These are phyloP conservation scores for Microtus richardsoni DNA, from an alignment of 2,113 vertebrate genomes.

Conservation along the genomic window DNA sequence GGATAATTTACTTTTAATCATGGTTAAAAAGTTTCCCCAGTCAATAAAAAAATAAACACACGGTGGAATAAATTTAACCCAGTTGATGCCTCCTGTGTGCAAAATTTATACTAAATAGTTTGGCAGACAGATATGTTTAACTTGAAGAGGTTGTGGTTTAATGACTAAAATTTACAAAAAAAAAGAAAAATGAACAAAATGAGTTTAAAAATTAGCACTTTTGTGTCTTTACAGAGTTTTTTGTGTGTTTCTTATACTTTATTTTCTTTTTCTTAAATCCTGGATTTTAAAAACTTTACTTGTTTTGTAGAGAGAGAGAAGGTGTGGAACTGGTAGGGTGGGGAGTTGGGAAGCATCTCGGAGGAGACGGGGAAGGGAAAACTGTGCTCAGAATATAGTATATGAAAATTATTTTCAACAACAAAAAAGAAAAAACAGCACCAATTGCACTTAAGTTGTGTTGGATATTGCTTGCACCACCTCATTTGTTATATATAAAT, in stretches of 20 bases:
- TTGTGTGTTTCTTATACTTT: background rate
- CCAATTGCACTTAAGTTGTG: background rate
- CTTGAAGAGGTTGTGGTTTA: background rate
- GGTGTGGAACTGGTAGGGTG: no score
- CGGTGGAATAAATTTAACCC: constrained; percentile 35
- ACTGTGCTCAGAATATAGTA: background rate
- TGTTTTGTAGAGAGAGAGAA: background rate
- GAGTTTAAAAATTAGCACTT: background rate
- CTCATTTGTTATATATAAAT: constrained; percentile 64
- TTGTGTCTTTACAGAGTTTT: background rate
- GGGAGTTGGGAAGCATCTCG: background rate
- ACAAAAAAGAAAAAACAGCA: background rate
- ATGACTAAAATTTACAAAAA: constrained; percentile 33
- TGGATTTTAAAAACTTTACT: background rate
- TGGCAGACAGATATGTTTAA: constrained; percentile 29
- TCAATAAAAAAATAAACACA: constrained; percentile 65
- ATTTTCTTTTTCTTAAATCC: background rate
- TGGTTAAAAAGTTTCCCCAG: background rate
- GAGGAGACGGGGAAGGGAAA: background rate
- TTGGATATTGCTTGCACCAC: background rate
- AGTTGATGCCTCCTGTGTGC: background rate
- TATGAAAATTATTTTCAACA: background rate
- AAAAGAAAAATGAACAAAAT: background rate
- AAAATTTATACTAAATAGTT: constrained; percentile 28
- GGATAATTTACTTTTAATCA: constrained; percentile 68